Conservation (phyloP, 2,113 vertebrate genomes). For the Spea multiplicata region DNA sequence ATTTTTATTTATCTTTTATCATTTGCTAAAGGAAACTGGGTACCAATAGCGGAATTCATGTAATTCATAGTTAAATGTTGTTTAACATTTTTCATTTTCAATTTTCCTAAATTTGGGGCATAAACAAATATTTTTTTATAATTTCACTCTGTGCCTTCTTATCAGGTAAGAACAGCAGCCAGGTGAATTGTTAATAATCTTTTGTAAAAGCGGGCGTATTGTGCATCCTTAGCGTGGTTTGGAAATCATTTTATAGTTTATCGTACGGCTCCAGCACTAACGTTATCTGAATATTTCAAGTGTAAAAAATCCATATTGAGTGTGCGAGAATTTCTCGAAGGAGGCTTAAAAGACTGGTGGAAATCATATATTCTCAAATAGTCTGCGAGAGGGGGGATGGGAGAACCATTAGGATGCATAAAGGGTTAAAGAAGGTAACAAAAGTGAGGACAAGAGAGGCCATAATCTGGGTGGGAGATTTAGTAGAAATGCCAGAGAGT, state of each 20-base stretch:
- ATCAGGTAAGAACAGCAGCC: slow-evolving; percentile 58
- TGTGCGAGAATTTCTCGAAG: slow-evolving; percentile 47
- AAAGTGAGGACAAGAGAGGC: no score
- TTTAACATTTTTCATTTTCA: not conserved
- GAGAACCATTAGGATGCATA: no score
- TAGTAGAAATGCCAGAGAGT: no score
- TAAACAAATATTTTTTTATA: slow-evolving; percentile 56
- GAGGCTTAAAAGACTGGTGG: slow-evolving; percentile 44
- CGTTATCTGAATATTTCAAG: slow-evolving; percentile 72
- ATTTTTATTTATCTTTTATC: not conserved
- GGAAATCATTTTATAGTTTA: slow-evolving; percentile 67
- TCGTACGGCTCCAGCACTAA: slow-evolving; percentile 60
- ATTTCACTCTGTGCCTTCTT: slow-evolving; percentile 61
- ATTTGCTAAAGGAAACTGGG: not conserved
- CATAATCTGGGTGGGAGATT: no score
- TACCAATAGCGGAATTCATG: not conserved
- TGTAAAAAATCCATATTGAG: slow-evolving; percentile 54
- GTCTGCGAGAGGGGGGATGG: no score
- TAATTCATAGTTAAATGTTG: no score
- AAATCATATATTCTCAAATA: not conserved
- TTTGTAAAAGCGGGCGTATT: slow-evolving; percentile 57
- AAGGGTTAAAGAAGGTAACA: no score
- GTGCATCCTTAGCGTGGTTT: slow-evolving; percentile 62
- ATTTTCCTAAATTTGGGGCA: not conserved
- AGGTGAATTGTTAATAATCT: slow-evolving; percentile 61